A percentile compares a stretch with the other conserved stretches of the same genome.
Evolutionary conservation across 2,888 invertebrate species (phyloP).

Genomic region (Archips crataeganus): DNA sequence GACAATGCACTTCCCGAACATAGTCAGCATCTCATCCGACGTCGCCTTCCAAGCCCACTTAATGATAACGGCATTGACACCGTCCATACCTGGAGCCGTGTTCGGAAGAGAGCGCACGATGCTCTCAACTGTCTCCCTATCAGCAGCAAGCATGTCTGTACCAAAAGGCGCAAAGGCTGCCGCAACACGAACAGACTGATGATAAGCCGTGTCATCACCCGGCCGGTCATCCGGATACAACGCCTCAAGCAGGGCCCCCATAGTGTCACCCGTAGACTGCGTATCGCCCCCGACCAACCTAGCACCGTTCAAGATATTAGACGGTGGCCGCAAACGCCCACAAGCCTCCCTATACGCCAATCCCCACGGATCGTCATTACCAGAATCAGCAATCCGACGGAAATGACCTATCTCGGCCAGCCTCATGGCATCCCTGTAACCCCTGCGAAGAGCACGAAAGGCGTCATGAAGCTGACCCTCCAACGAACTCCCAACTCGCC

Average conservation of each 20-base stretch:
- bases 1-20: conserved; percentile 44
- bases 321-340: conserved; percentile 45
- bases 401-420: conserved; percentile 17
- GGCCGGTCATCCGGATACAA: conserved; percentile 54
- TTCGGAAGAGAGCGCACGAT: conserved; percentile 48
- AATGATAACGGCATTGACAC: conserved; percentile 47
- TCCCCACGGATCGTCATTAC: conserved; percentile 43
- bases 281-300: conserved; percentile 33
- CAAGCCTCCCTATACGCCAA: conserved; percentile 47
- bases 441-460: neutral
- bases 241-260: conserved; percentile 41
- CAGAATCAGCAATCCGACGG: conserved; percentile 29
- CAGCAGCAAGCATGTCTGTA: conserved; percentile 39
- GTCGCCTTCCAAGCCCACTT: conserved; percentile 33
- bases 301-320: conserved; percentile 43
- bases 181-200: conserved; percentile 43
- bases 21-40: conserved; percentile 31
- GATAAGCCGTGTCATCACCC: conserved; percentile 43
- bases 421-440: conserved; percentile 27
- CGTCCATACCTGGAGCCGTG: conserved; percentile 54
- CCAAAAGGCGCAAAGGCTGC: conserved; percentile 47
- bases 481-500: neutral
- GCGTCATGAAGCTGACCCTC: conserved; percentile 5
- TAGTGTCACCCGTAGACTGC: conserved; percentile 39
- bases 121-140: conserved; percentile 1